These are phyloP conservation scores for Calameuta pallipes DNA, from an alignment of 2,888 invertebrate genomes.

Conservation along the genomic window DNA sequence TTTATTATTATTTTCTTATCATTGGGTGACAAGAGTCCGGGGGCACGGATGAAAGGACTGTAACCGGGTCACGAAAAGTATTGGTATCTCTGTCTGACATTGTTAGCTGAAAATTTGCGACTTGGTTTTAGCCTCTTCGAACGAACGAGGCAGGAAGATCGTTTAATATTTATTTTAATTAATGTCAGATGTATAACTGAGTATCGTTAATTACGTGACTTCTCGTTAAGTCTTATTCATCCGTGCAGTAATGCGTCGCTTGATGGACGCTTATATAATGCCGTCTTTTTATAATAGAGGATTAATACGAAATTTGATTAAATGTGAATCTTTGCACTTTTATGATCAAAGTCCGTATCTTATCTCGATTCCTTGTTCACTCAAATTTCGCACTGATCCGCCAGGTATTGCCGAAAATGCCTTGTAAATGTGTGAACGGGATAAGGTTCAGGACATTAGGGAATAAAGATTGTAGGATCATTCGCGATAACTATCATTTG, in stretches of 20 bases:
- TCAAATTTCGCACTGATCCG: not conserved
- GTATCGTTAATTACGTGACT: not conserved
- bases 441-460: not conserved
- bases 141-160: not conserved
- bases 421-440: constrained; percentile 13
- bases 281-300: not conserved
- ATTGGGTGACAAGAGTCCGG: constrained; percentile 11
- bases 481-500: not conserved
- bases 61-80: not conserved
- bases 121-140: not conserved
- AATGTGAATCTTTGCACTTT: not conserved
- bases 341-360: not conserved
- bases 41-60: not conserved
- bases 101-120: not conserved
- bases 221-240: not conserved
- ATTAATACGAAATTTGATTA: not conserved
- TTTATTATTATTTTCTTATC: not conserved
- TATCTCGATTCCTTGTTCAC: not conserved
- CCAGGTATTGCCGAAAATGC: constrained; percentile 8
- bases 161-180: not conserved
- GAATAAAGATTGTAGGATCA: not conserved
- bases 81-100: not conserved
- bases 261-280: constrained; percentile 1
- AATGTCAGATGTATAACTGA: not conserved
- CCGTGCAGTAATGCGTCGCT: constrained; percentile 7